These are phyloP conservation scores for Haliclystus octoradiatus DNA, from an alignment of 30 jellyfish, hydroid and myxozoan genomes.

Conservation along the genomic window DNA sequence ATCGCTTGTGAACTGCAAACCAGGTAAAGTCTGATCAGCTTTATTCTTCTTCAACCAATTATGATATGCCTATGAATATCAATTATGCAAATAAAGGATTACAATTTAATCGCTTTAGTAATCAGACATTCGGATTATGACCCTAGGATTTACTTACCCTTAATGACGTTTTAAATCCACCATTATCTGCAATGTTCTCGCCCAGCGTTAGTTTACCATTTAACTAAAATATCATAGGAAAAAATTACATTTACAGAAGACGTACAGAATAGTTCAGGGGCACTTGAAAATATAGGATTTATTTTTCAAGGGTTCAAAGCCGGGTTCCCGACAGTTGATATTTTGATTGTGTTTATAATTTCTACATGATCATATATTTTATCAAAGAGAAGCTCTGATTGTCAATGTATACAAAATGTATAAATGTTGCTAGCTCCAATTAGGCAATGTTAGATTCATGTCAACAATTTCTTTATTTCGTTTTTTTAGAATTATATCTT, in stretches of 20 bases:
- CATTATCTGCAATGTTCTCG: slow-evolving; percentile 91
- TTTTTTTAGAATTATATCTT: too few relatives aligned
- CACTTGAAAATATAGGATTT: too few relatives aligned
- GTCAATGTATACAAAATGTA: neutral
- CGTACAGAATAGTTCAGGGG: neutral
- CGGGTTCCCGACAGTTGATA: too few relatives aligned
- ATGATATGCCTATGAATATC: slow-evolving; percentile 80
- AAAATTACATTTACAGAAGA: neutral
- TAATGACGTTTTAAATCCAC: slow-evolving; percentile 92
- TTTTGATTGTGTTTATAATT: too few relatives aligned
- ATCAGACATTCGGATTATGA: too few relatives aligned
- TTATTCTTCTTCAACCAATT: slow-evolving; percentile 53
- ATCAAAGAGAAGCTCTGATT: neutral
- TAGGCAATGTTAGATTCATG: too few relatives aligned
- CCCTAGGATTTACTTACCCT: slow-evolving; percentile 72
- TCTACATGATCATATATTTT: neutral
- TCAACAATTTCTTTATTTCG: too few relatives aligned
- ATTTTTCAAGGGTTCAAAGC: too few relatives aligned
- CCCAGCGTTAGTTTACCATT: slow-evolving; percentile 96
- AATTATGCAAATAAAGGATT: too few relatives aligned
- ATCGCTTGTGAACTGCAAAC: slow-evolving; percentile 54
- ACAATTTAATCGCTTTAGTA: too few relatives aligned
- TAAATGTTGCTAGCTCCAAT: neutral
- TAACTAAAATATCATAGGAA: slow-evolving; percentile 12
- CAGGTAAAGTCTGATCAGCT: slow-evolving; percentile 64